Evolutionary conservation across 2,113 vertebrate genomes (phyloP), one percentile per base, ranked within the genome.

Genomic region (Tichodroma muraria): DNA sequence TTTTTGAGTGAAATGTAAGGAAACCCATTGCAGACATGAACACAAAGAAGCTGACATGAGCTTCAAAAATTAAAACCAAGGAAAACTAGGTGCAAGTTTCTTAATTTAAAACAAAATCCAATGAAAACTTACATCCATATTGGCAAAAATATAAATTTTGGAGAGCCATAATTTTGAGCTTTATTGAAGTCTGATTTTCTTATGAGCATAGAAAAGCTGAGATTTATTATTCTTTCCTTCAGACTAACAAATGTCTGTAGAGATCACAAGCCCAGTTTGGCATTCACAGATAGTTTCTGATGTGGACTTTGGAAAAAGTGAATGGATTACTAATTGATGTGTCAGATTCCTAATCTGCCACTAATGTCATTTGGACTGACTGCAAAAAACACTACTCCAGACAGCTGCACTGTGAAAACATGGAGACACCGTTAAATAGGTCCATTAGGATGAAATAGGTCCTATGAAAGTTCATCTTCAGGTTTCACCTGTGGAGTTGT

Each of bases 251-350:
- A 86, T 76, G 77, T 94, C 73, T 49, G 37, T 89, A 82, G 75
- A 93, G 87, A 94, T 95, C 91, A 93, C 88, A 94, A 92, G 89
- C 56, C 76, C 50, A 59, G 25, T 79, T 94, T 94, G 96, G 94
- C 92, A 89, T 86, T 77, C 92, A 77, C 90, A 92, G 88, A 95
- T 81, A 76, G 75, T 91, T 94, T 96, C 86, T 93, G 77, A 92
- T 96, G 90, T 97, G 86, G 81, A 47, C 76, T 90, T 87, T 95
- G 94, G 96, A 95, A 97, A 93, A 94, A 96, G 85, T 71, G 94
- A 96, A 90, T 88, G 89, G 87, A 63, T 89, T 95, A 89, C 88
- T 94, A 96, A 96, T 77, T 91, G 92, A 84, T 94, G 89, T 91
- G 87, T 94, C 91, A 89, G 80, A 94, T 88, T 94, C 90, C 81